Evolutionary conservation across 2,888 invertebrate species (phyloP).

Genomic region (Athalia rosae): DNA sequence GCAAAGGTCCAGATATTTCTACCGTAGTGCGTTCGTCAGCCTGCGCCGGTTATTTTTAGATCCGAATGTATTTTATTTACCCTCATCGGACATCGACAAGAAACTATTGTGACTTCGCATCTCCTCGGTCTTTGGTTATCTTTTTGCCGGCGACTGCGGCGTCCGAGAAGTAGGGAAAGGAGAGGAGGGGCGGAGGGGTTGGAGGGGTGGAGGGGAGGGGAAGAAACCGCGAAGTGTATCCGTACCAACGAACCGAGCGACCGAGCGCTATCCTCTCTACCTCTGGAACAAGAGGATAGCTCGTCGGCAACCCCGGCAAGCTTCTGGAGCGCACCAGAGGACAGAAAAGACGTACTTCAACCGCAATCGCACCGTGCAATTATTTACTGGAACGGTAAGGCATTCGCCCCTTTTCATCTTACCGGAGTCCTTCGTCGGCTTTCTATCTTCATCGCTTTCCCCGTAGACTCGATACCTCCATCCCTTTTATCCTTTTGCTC

Average conservation of each 20-base stretch:
- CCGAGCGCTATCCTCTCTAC: slow-evolving; percentile 6
- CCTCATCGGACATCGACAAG: slow-evolving; percentile 45
- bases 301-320: background rate
- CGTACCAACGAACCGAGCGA: slow-evolving; percentile 3
- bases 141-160: slow-evolving; percentile 36
- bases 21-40: slow-evolving; percentile 26
- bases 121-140: slow-evolving; percentile 38
- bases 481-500: slow-evolving; percentile 49
- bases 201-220: background rate
- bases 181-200: too few relatives aligned
- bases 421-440: slow-evolving; percentile 40
- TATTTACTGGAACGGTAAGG: slow-evolving; percentile 52
- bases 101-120: slow-evolving; percentile 44
- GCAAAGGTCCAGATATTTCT: background rate
- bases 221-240: slow-evolving; percentile 14
- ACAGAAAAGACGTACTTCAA: background rate
- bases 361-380: slow-evolving; percentile 49
- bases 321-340: background rate
- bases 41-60: slow-evolving; percentile 39
- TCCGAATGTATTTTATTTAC: slow-evolving; percentile 41
- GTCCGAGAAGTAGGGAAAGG: background rate
- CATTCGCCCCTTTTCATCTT: slow-evolving; percentile 38
- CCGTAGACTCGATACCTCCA: slow-evolving; percentile 45
- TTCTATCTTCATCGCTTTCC: slow-evolving; percentile 36
- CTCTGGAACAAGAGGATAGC: background rate